These are phyloP conservation scores for Larimichthys polyactis DNA, from an alignment of 2,113 vertebrate species.

Conservation along the genomic window DNA sequence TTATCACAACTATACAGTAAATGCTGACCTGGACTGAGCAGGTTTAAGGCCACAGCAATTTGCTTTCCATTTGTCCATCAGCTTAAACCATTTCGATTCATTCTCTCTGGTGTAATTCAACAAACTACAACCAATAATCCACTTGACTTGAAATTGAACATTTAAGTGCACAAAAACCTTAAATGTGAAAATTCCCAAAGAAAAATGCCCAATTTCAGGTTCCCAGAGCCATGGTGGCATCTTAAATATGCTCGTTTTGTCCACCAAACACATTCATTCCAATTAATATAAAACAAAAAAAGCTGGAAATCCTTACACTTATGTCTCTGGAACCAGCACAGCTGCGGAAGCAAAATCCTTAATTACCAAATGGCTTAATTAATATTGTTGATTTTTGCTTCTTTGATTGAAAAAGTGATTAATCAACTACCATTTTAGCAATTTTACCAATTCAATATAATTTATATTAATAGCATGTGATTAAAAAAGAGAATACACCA, in stretches of 20 bases:
- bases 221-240: neutral
- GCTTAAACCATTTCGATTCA: constrained; percentile 26
- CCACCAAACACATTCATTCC: neutral
- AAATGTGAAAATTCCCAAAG: no score
- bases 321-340: neutral
- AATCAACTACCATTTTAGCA: neutral
- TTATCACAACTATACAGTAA: constrained; percentile 50
- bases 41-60: constrained; percentile 35
- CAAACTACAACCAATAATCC: constrained; percentile 3
- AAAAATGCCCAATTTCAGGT: neutral
- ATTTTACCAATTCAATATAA: no score
- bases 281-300: neutral
- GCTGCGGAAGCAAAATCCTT: neutral
- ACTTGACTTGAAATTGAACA: neutral
- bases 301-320: neutral
- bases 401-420: neutral
- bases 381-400: neutral
- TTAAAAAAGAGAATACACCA: no score
- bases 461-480: no score
- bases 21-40: constrained; percentile 44
- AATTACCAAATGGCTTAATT: neutral
- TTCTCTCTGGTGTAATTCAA: constrained; percentile 21
- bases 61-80: constrained; percentile 41
- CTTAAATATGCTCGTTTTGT: neutral
- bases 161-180: neutral